Percentiles rank a stretch among this genome's conserved stretches.
phyloP scores from a whole-genome alignment of 2,113 vertebrate genomes.

The Oryzias curvinotus region DNA sequence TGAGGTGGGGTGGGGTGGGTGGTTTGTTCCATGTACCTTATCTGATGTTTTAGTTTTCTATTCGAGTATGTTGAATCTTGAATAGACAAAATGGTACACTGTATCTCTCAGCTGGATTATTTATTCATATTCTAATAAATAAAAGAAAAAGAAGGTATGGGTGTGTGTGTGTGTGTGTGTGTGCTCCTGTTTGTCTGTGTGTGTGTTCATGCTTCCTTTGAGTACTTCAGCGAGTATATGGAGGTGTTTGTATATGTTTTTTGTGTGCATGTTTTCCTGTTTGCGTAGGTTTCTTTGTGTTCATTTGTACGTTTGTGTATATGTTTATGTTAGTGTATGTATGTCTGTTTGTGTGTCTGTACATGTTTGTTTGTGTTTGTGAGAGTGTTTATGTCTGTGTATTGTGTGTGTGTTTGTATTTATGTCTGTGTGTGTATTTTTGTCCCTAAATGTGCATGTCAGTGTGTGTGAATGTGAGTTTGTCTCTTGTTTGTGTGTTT shows the following conservation, averaged over 20 bases:
- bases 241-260: not conserved
- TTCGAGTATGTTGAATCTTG: no score
- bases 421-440: not conserved
- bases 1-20: no score
- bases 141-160: no score
- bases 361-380: not conserved
- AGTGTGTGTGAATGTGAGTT: not conserved
- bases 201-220: not conserved
- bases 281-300: not conserved
- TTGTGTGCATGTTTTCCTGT: not conserved
- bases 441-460: not conserved
- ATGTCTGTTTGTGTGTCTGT: slow-evolving; percentile 1
- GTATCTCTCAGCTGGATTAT: no score
- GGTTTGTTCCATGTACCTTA: no score
- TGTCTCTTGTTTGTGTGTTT: not conserved
- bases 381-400: not conserved
- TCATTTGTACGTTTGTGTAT: not conserved
- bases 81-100: no score
- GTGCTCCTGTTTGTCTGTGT: not conserved
- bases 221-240: not conserved
- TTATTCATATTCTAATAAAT: no score
- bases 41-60: no score
- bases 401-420: not conserved
- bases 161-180: no score
- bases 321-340: not conserved